Evolutionary conservation across 2,113 vertebrate species (phyloP), one percentile per base, ranked within the genome.

Genomic region (Suncus etruscus): DNA sequence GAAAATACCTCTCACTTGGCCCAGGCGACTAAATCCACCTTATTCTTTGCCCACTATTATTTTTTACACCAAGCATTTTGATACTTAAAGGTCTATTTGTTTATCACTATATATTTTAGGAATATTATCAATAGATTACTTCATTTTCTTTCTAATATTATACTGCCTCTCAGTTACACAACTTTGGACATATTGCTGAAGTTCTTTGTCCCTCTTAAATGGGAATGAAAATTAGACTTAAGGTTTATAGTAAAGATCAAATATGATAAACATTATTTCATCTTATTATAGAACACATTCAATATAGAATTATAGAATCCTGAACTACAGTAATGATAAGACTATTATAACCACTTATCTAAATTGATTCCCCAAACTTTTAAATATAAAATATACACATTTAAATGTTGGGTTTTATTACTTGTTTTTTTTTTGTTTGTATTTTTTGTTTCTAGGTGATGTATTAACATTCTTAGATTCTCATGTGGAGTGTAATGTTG

Each of bases 381-480:
- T 70, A 32, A 87, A 45, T 3, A 15, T 39, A 18, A 65, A 74
- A 2, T 15, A 32, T 6, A 61, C 1, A 15, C 15, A 86, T 0
- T 78, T 18, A 65, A 2, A 54, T 69, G 75, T 15, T 0, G 11
- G 47, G 84, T 91, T 88, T 94, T 39, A 79, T 75, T n/a, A 45
- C 27, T 92, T 66, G 16, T 47, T 65, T 45, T 73, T 47, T 65
- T 45, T 73, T 51, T 1, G 29, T 83, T 47, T 47, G 61, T 63
- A n/a, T 31, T 91, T 94, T 54, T 39, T 89, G 32, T 88, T 83
- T 24, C 0, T 94, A 99, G 99, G 99, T 0, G 95, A 98, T 0
- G 98, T 99, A 7, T 97, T 99, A 92, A 99, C 99, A 0, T 99
- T 99, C 97, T 97, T 99, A 51, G 99, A 99, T 97, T 99, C 99